These are phyloP conservation scores for Rotaria magnacalcarata DNA, from an alignment of 2,888 invertebrate species.

Conservation along the genomic window DNA sequence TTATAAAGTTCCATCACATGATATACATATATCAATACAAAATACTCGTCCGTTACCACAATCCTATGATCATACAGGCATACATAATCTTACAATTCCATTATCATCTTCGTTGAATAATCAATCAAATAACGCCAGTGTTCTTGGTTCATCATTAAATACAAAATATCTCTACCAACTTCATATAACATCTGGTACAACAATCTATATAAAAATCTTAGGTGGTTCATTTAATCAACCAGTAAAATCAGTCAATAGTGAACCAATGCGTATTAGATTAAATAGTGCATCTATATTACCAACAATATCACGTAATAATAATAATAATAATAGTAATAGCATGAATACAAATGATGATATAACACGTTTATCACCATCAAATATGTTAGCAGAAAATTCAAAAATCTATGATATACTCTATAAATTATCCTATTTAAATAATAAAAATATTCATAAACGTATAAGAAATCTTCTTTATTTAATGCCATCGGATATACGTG, in stretches of 20 bases:
- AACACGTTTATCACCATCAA: not conserved
- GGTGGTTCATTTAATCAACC: not conserved
- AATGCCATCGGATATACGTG: slow-evolving; percentile 61
- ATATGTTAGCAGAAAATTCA: slow-evolving; percentile 38
- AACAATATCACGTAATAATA: not conserved
- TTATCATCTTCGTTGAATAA: not conserved
- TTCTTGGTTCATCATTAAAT: not conserved
- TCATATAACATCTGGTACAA: not conserved
- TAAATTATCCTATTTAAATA: slow-evolving; percentile 28
- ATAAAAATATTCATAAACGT: slow-evolving; percentile 54
- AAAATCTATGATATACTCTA: slow-evolving; percentile 39
- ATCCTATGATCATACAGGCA: not conserved
- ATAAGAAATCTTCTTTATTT: slow-evolving; percentile 60
- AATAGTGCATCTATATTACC: not conserved
- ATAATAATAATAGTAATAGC: not conserved
- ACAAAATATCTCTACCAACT: not conserved
- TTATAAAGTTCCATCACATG: not conserved
- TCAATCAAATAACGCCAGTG: not conserved
- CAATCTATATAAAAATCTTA: not conserved
- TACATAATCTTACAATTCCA: not conserved
- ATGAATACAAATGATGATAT: not conserved
- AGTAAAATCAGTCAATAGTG: not conserved
- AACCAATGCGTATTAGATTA: not conserved
- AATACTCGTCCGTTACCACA: not conserved
- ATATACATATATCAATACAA: not conserved